Conservation (phyloP, 2,113 vertebrate species). For the Pterophyllum scalare region DNA sequence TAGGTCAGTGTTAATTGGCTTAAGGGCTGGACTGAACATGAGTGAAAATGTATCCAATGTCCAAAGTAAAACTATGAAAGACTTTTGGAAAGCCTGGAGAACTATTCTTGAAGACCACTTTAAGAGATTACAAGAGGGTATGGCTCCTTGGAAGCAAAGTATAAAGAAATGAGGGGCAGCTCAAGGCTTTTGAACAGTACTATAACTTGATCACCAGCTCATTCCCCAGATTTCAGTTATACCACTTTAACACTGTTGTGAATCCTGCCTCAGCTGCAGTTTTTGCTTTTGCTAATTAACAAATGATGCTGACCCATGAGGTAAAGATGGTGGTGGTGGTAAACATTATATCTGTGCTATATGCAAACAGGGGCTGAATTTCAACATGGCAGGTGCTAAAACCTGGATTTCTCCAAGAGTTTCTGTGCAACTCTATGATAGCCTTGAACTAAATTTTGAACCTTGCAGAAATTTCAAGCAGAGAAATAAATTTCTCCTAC, state of each 20-base stretch:
- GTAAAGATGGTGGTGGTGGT: neutral
- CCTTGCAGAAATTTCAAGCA: conserved; percentile 28
- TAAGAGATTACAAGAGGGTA: neutral
- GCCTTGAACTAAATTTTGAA: conserved; percentile 11
- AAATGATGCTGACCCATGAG: neutral
- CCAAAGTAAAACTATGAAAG: neutral
- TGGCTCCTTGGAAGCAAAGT: neutral
- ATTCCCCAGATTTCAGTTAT: neutral
- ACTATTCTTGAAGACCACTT: too few species aligned
- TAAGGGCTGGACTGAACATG: neutral
- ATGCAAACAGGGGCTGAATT: neutral
- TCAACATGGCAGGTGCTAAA: neutral
- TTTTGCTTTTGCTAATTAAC: neutral
- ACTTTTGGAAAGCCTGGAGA: too few species aligned
- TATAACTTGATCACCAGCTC: too few species aligned
- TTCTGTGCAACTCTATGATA: conserved; percentile 2
- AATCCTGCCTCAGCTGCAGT: rapidly evolving
- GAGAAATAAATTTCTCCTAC: conserved; percentile 14
- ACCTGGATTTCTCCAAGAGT: neutral
- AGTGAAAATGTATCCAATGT: neutral
- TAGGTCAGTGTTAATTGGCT: too few species aligned
- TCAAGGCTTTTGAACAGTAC: neutral
- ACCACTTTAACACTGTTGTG: neutral
- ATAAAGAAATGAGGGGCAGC: neutral
- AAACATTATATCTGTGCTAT: neutral